A percentile compares a stretch with the other conserved stretches of the same genome.
Evolutionary conservation across 64 coral and sea anemone species (phyloP).

Genomic region (Pachyseris speciosa): DNA sequence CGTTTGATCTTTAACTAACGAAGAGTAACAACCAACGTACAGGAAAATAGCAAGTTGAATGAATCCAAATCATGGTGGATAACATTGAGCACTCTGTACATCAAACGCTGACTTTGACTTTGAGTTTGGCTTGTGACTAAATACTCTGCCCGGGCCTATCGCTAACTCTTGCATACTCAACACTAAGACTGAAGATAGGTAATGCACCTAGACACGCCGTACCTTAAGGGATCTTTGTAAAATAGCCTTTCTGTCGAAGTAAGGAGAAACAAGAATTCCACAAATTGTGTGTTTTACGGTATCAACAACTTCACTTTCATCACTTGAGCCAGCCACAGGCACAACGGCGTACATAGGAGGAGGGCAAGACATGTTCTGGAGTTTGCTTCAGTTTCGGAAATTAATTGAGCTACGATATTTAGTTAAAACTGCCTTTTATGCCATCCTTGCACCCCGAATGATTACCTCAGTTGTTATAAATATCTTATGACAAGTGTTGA

Average conservation of each 20-base stretch:
- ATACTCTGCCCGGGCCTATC: no score
- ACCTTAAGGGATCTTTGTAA: constrained; percentile 2
- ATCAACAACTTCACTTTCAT: background rate
- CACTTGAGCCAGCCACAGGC: background rate
- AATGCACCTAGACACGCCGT: background rate
- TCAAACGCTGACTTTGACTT: no score
- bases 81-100: no score
- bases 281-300: background rate
- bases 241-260: background rate
- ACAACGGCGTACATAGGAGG: background rate
- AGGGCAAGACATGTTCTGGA: background rate
- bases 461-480: background rate
- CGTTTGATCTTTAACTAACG: no score
- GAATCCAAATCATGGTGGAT: no score
- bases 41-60: no score
- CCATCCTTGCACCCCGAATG: background rate
- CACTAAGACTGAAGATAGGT: no score
- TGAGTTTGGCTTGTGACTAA: no score
- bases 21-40: no score
- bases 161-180: no score
- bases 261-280: constrained; percentile 5
- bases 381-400: background rate
- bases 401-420: background rate
- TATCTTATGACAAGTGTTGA: background rate
- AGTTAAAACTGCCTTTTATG: background rate